Base-by-base conservation (phyloP, 1,140 invertebrate genomes). In the Tribolium madens region DNA sequence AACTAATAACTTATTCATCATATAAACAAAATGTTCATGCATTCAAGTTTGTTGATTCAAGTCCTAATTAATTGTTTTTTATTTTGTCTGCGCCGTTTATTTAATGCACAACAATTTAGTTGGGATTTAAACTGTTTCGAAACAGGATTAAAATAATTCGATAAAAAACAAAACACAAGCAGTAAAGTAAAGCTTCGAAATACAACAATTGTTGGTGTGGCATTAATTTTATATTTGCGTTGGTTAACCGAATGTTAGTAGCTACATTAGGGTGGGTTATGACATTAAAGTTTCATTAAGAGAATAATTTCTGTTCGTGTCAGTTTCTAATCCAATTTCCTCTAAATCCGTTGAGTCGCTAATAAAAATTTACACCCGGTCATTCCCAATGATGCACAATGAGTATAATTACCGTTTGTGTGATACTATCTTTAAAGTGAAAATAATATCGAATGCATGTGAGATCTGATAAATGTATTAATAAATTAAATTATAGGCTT, bases 381-480 rank as follows among this genome's bases (percentile, higher is more conserved):
- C 15, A 50, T 17, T 17, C 14, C 48, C 12, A 50, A 3, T 50
- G 15, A 50, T 57, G 52, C 52, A 21, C 10, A 57, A 18, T 18
- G 21, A 57, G 17, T 57, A 5, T 21, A 57, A 17, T 18, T 57
- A 57, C 18, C 10, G 9, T 26, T 21, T 21, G 9, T 57, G 36
- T 18, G 52, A 57, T 18, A 26, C 17, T 26, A 57, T 57, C 15
- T 57, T 18, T 26, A 57, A 64, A 64, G 26, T 31, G 21, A 33
- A 42, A 64, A 64, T n/a, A 64, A 64, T 64, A 64, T 64, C 31
- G n/a, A 33, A 64, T 64, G 57, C 57, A 64, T 64, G 57, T 64
- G 26, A 13, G 26, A 64, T 64, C 57, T 64, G 57, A 64, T 64
- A 64, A 64, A 2, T 10, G 10, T 36, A 33, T 64, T 64, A 64